phyloP scores from a whole-genome alignment of 2,888 invertebrate genomes.

The Heliconius ethilla region DNA sequence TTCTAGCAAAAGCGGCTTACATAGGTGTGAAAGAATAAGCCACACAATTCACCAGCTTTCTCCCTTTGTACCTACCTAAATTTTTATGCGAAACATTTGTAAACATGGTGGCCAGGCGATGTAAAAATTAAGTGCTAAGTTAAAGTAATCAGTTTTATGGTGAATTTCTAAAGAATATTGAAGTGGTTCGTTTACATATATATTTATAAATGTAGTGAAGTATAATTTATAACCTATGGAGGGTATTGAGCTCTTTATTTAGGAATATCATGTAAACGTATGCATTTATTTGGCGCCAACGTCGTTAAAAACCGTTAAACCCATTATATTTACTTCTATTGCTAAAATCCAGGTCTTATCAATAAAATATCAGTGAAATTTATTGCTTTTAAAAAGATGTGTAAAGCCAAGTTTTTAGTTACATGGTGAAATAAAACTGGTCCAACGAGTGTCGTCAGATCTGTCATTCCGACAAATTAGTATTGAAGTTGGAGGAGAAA shows the following conservation, averaged over 20 bases:
- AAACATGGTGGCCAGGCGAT: constrained; percentile 78
- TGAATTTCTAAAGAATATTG: constrained; percentile 46
- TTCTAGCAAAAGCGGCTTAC: constrained; percentile 53
- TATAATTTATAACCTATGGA: constrained; percentile 42
- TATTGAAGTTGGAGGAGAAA: constrained; percentile 55
- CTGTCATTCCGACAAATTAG: constrained; percentile 74
- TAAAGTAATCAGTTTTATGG: constrained; percentile 44
- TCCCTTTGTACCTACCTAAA: constrained; percentile 61
- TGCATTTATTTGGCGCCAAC: constrained; percentile 81
- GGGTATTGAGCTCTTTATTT: constrained; percentile 44
- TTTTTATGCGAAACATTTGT: constrained; percentile 77
- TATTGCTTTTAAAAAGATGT: constrained; percentile 36
- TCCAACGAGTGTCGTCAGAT: constrained; percentile 76
- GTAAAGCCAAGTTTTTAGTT: constrained; percentile 51
- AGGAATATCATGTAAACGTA: constrained; percentile 70
- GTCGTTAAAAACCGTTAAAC: constrained; percentile 75
- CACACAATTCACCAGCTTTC: constrained; percentile 68
- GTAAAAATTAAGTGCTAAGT: constrained; percentile 43
- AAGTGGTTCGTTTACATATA: constrained; percentile 57
- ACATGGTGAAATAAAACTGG: constrained; percentile 71
- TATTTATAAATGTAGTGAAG: constrained; percentile 23
- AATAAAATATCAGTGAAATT: constrained; percentile 36
- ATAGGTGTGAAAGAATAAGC: constrained; percentile 62
- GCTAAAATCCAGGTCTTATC: constrained; percentile 42
- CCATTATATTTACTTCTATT: constrained; percentile 48